Base-by-base conservation (phyloP, 2,888 invertebrate species). In the Scrobipalpa costella region DNA sequence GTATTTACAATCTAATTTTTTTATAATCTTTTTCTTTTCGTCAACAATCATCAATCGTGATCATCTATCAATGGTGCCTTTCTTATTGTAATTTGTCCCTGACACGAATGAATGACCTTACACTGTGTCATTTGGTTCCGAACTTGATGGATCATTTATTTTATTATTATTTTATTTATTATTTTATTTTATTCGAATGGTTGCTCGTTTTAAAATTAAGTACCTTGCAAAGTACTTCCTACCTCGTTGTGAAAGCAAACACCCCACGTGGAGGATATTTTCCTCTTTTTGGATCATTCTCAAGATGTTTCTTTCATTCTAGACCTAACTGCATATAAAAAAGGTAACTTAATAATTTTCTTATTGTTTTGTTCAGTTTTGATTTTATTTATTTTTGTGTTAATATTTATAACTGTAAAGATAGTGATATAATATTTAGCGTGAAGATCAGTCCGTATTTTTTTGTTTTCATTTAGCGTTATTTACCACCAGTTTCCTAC, bases 101-200 rank as follows among this genome's bases (percentile, higher is more conserved):
- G 69, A 68, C 74, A 72, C 38, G 33, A 49, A 67, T 66, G 60
- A 66, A 67, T 70, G 71, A 71, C 72, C 75, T 77, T 73, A 72
- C 73, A 73, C 75, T 73, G 70, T 69, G 57, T 71, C 71, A 68
- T 67, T 61, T 66, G 62, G 61, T 65, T 62, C 65, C 64, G 63
- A 68, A 67, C 70, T 69, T 67, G 60, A 67, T 52, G 49, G 64
- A 70, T 71, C 69, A 69, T 68, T 68, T 64, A 68, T 57, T 57
- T 15, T n/a, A 47, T 27, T n/a, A 44, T 27, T 40, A 21, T 34
- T 17, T 34, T 38, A 9, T 34, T 57, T 33, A 15, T 38, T 2
- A 55, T 8, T n/a, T n/a, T n/a, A n/a, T n/a, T n/a, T 27, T 40
- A 27, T 27, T 27, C 27, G 27, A 27, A 27, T 27, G 2, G 27